Evolutionary conservation across 2,113 vertebrate species (phyloP).

Genomic region (Laticauda laticaudata): DNA sequence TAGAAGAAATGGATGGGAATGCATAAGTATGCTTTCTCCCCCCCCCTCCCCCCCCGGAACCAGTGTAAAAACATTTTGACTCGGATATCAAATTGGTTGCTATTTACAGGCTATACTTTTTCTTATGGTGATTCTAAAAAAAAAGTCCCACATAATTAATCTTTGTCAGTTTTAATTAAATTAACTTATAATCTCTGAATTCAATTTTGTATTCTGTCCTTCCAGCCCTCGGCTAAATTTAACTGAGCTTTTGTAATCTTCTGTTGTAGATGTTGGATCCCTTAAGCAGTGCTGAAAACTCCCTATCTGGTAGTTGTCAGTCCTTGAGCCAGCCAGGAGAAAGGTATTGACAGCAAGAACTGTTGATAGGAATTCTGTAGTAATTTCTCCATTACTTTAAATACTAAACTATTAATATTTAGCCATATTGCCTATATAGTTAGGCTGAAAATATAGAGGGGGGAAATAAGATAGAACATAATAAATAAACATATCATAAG

Average conservation of each 20-base stretch:
- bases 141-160: not conserved
- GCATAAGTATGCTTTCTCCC: not conserved
- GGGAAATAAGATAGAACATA: not conserved
- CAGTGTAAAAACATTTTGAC: not conserved
- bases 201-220: not conserved
- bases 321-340: constrained; percentile 92
- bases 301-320: constrained; percentile 91
- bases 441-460: not conserved
- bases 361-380: not conserved
- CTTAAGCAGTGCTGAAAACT: constrained; percentile 93
- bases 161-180: not conserved
- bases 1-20: not conserved
- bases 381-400: not conserved
- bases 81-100: not conserved
- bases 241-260: constrained; percentile 25
- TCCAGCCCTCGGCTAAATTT: not conserved
- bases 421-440: not conserved
- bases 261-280: constrained; percentile 85
- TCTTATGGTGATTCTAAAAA: not conserved
- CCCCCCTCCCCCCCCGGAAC: not conserved
- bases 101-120: not conserved
- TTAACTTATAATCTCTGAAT: not conserved
- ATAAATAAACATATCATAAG: not conserved
- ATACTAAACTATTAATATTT: not conserved
- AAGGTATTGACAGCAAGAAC: constrained; percentile 72